phyloP scores from a whole-genome alignment of 2,113 vertebrate genomes.

The Sula dactylatra region DNA sequence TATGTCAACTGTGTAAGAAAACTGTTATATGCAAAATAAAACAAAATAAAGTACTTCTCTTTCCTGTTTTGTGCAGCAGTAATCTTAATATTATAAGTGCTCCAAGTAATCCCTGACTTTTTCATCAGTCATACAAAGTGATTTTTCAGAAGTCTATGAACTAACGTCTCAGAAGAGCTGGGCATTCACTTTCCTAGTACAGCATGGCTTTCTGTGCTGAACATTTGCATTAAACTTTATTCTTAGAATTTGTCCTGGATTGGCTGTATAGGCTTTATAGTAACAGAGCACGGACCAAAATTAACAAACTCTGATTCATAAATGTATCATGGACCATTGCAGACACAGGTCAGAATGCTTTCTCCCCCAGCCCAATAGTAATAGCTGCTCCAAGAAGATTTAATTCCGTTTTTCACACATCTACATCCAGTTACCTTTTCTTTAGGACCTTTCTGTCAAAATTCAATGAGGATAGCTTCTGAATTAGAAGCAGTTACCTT shows the following conservation, averaged over 20 bases:
- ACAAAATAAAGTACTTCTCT: background rate
- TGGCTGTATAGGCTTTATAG: background rate
- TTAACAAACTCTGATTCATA: background rate
- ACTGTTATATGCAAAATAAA: background rate
- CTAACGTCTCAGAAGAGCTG: background rate
- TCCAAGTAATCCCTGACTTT: background rate
- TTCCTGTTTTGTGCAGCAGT: background rate
- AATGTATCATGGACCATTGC: background rate
- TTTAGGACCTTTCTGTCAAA: background rate
- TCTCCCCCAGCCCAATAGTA: background rate
- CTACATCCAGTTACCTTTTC: background rate
- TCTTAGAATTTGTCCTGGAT: background rate
- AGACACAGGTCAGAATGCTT: background rate
- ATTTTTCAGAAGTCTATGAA: background rate
- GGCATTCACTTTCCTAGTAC: background rate
- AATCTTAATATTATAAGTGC: background rate
- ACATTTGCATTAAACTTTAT: background rate
- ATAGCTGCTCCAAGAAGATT: background rate
- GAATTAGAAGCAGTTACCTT: background rate
- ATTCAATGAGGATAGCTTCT: background rate
- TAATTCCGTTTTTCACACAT: background rate
- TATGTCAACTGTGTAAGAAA: background rate
- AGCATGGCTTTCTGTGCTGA: background rate
- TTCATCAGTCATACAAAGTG: background rate
- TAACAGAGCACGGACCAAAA: background rate